Percentiles rank a stretch among this genome's conserved stretches.
Evolutionary conservation across 2,888 invertebrate genomes (phyloP).

Genomic region (Elmis aenea): DNA sequence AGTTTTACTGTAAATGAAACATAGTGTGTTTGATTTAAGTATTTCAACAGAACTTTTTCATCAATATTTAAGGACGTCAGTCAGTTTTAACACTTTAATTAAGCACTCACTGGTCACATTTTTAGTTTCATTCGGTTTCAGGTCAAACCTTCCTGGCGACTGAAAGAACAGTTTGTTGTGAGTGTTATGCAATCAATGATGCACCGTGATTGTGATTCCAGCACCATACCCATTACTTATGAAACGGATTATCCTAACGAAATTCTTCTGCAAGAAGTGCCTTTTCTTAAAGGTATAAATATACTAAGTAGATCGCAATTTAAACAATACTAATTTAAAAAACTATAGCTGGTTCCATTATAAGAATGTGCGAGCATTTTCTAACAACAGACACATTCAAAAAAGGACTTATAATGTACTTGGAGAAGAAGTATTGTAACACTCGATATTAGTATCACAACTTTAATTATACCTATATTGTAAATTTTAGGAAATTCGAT

Average conservation of each 20-base stretch:
- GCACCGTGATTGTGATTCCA: conserved; percentile 5
- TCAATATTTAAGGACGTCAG: too few relatives aligned
- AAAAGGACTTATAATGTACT: conserved; percentile 6
- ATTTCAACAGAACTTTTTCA: too few relatives aligned
- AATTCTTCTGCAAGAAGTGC: too few relatives aligned
- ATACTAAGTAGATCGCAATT: too few relatives aligned
- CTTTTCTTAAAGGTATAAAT: too few relatives aligned
- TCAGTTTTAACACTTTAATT: too few relatives aligned
- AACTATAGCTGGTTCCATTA: conserved; percentile 59
- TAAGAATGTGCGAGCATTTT: conserved; percentile 11
- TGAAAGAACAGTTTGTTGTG: conserved; percentile 12
- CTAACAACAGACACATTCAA: not conserved
- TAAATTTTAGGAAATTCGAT: conserved; percentile 11
- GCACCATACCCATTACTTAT: conserved; percentile 45
- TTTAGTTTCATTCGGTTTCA: too few relatives aligned
- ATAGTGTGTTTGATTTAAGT: too few relatives aligned
- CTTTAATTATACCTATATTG: too few relatives aligned
- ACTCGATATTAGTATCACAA: not conserved
- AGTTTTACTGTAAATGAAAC: too few relatives aligned
- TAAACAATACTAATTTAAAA: too few relatives aligned
- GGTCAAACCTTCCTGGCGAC: conserved; percentile 9
- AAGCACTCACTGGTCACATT: too few relatives aligned
- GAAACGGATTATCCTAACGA: conserved; percentile 53
- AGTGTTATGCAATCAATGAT: conserved; percentile 7
- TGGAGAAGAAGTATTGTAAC: conserved; percentile 12